Conservation (phyloP, 2,888 invertebrate species). For the Nomada fabriciana region DNA sequence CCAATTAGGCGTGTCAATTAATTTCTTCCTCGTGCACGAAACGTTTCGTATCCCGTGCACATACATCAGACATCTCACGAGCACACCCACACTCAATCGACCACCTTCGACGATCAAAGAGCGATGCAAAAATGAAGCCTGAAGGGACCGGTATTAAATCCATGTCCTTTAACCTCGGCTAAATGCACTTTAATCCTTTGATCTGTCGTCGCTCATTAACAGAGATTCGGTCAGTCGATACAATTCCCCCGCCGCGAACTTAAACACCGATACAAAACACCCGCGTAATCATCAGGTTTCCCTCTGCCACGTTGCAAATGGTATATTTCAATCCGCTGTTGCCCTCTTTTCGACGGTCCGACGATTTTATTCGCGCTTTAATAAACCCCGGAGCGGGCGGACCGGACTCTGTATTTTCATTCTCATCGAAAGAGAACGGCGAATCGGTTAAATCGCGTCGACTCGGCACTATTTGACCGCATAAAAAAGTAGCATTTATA, state of each 20-base stretch:
- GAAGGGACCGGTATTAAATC: background rate
- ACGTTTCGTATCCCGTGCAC: background rate
- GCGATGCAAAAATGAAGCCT: background rate
- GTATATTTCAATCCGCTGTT: conserved; percentile 9
- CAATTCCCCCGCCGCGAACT: background rate
- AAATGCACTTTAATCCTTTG: background rate
- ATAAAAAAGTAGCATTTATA: conserved; percentile 20
- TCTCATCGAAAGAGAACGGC: background rate
- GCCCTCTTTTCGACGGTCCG: background rate
- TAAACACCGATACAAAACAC: background rate
- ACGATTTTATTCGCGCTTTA: conserved; percentile 15
- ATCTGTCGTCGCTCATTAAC: background rate
- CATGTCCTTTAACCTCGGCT: background rate
- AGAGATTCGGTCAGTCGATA: background rate
- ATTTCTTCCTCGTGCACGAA: background rate
- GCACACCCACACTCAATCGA: background rate
- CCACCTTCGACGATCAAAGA: background rate
- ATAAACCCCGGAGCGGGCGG: background rate
- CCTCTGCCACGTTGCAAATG: background rate
- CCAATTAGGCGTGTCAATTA: background rate
- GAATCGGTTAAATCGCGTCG: conserved; percentile 21
- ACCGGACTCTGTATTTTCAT: conserved; percentile 17
- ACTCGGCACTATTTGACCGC: conserved; percentile 9
- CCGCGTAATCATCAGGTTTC: background rate
- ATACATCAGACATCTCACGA: no score